phyloP scores from a whole-genome alignment of 2,113 vertebrate genomes.

The Hirundichthys speculiger region DNA sequence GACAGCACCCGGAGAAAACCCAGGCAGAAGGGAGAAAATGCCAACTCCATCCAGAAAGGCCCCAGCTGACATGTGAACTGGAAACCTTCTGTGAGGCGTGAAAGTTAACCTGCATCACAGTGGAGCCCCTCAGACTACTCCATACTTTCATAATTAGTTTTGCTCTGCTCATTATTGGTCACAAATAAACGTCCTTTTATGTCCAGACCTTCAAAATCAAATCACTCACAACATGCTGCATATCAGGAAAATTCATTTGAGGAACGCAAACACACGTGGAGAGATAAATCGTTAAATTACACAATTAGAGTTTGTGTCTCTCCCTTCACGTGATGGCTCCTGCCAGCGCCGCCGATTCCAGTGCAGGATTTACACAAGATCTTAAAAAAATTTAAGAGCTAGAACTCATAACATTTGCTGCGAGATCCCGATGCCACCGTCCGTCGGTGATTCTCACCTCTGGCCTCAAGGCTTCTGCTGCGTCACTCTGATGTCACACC shows the following conservation, averaged over 20 bases:
- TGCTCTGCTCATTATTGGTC: fast-evolving
- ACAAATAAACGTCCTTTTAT: neutral
- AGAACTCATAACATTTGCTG: neutral
- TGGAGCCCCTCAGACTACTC: neutral
- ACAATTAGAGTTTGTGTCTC: neutral
- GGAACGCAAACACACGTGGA: slow-evolving; percentile 16
- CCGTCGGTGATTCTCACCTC: neutral
- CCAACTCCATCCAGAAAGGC: too few species aligned
- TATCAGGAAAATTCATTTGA: neutral
- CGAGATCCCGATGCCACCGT: neutral
- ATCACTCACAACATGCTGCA: slow-evolving; percentile 1
- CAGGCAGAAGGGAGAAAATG: too few species aligned
- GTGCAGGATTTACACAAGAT: too few species aligned
- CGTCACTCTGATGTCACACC: slow-evolving; percentile 4
- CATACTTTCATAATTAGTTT: neutral
- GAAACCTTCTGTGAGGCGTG: too few species aligned
- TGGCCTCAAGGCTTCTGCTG: neutral
- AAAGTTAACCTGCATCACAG: too few species aligned
- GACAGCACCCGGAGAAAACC: too few species aligned
- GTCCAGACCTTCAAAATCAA: slow-evolving; percentile 6
- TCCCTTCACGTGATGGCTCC: neutral
- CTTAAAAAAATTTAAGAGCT: neutral
- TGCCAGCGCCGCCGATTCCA: neutral
- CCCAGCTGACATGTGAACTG: too few species aligned
- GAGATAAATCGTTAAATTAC: neutral